These are phyloP conservation scores for Tetraneura akinire DNA, from an alignment of 1,140 invertebrate genomes.

Conservation along the genomic window DNA sequence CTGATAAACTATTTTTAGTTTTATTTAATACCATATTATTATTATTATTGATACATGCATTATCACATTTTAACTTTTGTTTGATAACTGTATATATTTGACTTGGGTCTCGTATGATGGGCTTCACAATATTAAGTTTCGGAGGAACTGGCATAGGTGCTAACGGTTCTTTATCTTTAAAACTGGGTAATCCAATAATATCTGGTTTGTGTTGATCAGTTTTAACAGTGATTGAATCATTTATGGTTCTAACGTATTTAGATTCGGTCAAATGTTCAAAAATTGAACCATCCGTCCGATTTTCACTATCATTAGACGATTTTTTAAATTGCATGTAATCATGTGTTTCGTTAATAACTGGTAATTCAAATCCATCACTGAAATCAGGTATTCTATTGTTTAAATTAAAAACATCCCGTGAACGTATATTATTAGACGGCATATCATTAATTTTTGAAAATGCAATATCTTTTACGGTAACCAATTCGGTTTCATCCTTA, in stretches of 20 bases:
- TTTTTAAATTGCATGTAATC: slow-evolving; percentile 28
- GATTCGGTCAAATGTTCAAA: slow-evolving; percentile 30
- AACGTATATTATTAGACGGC: not conserved
- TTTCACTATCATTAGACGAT: not conserved
- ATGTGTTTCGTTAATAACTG: not conserved
- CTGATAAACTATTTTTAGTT: not conserved
- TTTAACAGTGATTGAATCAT: not conserved
- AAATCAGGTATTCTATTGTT: slow-evolving; percentile 39
- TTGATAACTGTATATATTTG: slow-evolving; percentile 37
- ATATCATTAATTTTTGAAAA: slow-evolving; percentile 8
- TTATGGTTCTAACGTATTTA: not conserved
- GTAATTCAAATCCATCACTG: slow-evolving; percentile 29
- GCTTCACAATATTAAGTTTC: slow-evolving; percentile 40
- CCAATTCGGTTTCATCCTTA: not conserved
- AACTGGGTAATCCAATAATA: slow-evolving; percentile 16
- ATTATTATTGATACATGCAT: not conserved
- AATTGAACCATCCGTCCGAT: slow-evolving; percentile 33
- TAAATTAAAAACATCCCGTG: slow-evolving; percentile 37
- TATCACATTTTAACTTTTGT: slow-evolving; percentile 27
- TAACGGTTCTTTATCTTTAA: slow-evolving; percentile 42
- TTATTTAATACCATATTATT: not conserved
- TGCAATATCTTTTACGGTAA: not conserved
- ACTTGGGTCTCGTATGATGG: slow-evolving; percentile 29
- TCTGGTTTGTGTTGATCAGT: not conserved
- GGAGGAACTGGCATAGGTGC: slow-evolving; percentile 1